These are phyloP conservation scores for Esox lucius DNA, from an alignment of 2,797 vertebrate species.

Conservation along the genomic window DNA sequence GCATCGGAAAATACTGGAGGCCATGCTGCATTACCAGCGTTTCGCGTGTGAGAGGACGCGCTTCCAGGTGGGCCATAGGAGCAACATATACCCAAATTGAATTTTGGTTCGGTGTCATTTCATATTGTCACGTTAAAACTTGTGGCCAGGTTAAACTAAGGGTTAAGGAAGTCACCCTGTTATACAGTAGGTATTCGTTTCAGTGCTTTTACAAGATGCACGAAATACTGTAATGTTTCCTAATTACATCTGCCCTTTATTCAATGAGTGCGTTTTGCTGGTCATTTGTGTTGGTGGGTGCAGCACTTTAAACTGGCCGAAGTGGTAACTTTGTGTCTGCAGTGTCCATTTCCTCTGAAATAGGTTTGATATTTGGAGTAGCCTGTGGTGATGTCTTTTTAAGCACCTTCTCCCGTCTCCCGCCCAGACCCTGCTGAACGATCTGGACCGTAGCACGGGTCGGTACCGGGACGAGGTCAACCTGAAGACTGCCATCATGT, in stretches of 20 bases:
- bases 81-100: neutral
- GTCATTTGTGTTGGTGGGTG: neutral
- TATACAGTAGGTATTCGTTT: too few relatives aligned
- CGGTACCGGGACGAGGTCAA: conserved; percentile 96
- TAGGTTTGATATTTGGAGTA: neutral
- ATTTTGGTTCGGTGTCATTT: neutral
- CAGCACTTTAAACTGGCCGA: neutral
- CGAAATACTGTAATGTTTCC: neutral
- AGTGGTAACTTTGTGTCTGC: neutral
- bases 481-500: conserved; percentile 99
- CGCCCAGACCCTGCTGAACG: conserved; percentile 91
- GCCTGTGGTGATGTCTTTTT: neutral
- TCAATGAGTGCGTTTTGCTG: neutral
- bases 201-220: conserved; percentile 3
- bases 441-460: conserved; percentile 94
- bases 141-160: too few relatives aligned
- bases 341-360: neutral
- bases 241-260: neutral
- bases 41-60: conserved; percentile 93
- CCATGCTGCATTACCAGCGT: conserved; percentile 97
- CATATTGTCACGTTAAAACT: neutral
- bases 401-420: neutral
- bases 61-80: conserved; percentile 84
- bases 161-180: too few relatives aligned
- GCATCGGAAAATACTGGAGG: conserved; percentile 94